Percentiles rank a stretch among this genome's conserved stretches.
Evolutionary conservation across 2,797 vertebrate genomes (phyloP).

Genomic region (Borostomias antarcticus): DNA sequence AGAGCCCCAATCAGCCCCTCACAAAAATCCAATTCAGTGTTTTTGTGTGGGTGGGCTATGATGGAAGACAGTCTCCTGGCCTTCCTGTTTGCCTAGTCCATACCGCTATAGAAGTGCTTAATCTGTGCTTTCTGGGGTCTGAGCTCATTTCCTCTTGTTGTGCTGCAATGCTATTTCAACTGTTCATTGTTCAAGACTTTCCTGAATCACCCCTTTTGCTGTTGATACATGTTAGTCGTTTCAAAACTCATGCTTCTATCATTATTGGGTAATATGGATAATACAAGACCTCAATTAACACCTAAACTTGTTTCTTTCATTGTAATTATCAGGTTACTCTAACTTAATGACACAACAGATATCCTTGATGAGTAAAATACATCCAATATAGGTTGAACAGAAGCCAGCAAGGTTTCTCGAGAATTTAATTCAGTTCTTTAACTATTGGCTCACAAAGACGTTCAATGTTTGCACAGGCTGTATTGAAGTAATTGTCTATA

Average conservation of each 20-base stretch:
- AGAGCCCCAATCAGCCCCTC: too few species aligned
- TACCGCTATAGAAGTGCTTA: not conserved
- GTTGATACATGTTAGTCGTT: too few species aligned
- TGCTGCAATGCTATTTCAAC: not conserved
- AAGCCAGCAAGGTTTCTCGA: not conserved
- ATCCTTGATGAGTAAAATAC: not conserved
- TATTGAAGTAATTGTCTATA: conserved; percentile 19
- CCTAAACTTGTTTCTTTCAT: not conserved
- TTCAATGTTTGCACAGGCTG: not conserved
- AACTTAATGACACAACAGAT: not conserved
- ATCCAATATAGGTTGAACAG: not conserved
- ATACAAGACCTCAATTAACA: not conserved
- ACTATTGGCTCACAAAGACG: not conserved
- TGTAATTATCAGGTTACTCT: not conserved
- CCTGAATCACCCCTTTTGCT: not conserved
- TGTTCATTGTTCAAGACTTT: not conserved
- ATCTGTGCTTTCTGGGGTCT: conserved; percentile 1
- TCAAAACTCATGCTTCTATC: too few species aligned
- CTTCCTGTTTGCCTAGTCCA: not conserved
- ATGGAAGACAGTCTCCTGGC: not conserved
- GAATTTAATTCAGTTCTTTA: not conserved
- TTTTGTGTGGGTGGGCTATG: not conserved
- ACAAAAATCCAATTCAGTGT: too few species aligned
- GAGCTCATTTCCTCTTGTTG: conserved; percentile 5
- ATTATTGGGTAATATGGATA: too few species aligned